Evolutionary conservation across 2,888 invertebrate genomes (phyloP).

Genomic region (Tenthredo mesomela): DNA sequence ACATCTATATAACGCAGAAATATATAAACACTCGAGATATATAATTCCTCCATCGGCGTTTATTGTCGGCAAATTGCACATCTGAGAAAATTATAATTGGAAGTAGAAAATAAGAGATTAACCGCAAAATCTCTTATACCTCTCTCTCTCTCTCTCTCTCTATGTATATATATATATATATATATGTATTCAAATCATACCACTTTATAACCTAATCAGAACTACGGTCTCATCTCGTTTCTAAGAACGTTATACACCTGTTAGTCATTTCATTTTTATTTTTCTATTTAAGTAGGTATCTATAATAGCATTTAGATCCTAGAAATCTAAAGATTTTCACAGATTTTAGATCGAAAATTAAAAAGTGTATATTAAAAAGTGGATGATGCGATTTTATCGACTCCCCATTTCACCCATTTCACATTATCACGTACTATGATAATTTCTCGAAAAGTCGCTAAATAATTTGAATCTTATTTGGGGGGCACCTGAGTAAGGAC

Average conservation of each 20-base stretch:
- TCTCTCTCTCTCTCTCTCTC: neutral
- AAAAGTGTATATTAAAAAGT: too few species aligned
- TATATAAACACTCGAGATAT: neutral
- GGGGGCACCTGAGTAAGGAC: too few species aligned
- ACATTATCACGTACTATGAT: too few species aligned
- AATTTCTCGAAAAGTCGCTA: too few species aligned
- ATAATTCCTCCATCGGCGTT: constrained; percentile 24
- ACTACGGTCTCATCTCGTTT: neutral
- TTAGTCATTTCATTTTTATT: neutral
- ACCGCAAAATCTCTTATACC: constrained; percentile 13
- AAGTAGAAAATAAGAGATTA: constrained; percentile 36
- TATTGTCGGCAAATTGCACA: constrained; percentile 30
- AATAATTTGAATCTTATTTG: too few species aligned
- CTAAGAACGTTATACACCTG: neutral
- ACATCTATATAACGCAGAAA: neutral
- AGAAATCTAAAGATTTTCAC: too few species aligned
- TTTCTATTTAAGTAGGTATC: neutral
- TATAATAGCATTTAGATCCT: too few species aligned
- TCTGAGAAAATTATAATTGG: constrained; percentile 38
- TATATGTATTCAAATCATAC: neutral
- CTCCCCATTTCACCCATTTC: too few species aligned
- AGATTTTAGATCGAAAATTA: too few species aligned
- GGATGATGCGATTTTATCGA: too few species aligned
- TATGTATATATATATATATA: neutral
- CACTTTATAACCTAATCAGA: neutral